Conservation (phyloP, 2,113 vertebrate genomes). For the Lutjanus erythropterus region DNA sequence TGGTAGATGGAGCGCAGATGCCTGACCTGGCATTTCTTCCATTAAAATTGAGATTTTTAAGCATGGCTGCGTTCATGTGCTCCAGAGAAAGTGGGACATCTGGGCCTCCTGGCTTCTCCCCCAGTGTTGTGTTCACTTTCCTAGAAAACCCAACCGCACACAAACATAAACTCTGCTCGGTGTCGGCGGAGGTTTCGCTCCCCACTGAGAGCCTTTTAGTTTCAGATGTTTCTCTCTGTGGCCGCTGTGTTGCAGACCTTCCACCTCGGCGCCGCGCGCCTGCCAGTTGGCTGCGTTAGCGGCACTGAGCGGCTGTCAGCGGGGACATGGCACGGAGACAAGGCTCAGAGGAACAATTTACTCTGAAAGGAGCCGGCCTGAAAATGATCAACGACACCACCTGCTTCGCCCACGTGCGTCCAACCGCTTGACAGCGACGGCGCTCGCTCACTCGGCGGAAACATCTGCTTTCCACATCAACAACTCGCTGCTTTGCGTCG, state of each 20-base stretch:
- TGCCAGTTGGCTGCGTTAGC: slow-evolving; percentile 58
- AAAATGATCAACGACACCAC: slow-evolving; percentile 73
- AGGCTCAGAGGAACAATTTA: slow-evolving; percentile 56
- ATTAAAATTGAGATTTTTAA: background rate
- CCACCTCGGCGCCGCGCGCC: slow-evolving; percentile 36
- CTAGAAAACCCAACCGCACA: background rate
- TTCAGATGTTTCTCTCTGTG: slow-evolving; percentile 52
- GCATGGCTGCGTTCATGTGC: slow-evolving; percentile 17
- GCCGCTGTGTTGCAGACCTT: slow-evolving; percentile 41
- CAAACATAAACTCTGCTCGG: background rate
- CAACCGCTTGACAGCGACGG: no score
- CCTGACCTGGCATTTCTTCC: no score
- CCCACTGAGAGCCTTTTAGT: slow-evolving; percentile 48
- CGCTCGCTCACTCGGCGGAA: slow-evolving; percentile 3
- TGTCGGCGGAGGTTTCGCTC: slow-evolving; percentile 49
- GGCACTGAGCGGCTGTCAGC: slow-evolving; percentile 61
- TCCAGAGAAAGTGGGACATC: background rate
- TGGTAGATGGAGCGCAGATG: background rate
- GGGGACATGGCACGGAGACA: slow-evolving; percentile 61
- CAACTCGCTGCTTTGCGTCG: background rate
- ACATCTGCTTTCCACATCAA: slow-evolving; percentile 51
- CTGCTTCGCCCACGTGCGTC: slow-evolving; percentile 63
- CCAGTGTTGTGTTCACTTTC: slow-evolving; percentile 41
- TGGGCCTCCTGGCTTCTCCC: background rate
- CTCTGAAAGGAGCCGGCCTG: slow-evolving; percentile 54